Evolutionary conservation across 2,113 vertebrate species (phyloP).

Genomic region (Chroicocephalus ridibundus): DNA sequence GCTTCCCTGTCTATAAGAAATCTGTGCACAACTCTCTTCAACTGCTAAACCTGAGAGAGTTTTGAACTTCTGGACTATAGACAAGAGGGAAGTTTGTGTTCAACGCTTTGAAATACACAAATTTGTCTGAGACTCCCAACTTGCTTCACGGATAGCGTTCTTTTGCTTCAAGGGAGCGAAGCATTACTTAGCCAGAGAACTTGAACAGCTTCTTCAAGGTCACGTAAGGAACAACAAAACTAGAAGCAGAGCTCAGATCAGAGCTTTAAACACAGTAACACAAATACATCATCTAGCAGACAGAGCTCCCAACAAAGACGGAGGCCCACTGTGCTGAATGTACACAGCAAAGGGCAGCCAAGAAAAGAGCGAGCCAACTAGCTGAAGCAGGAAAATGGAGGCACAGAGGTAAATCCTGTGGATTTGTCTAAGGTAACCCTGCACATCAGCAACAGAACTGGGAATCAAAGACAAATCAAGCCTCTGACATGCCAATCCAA

Average conservation of each 20-base stretch:
- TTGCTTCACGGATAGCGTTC: not conserved
- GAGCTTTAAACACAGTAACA: not conserved
- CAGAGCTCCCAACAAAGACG: not conserved
- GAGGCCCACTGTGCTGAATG: not conserved
- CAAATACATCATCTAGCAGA: not conserved
- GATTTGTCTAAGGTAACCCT: not conserved
- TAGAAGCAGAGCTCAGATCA: not conserved
- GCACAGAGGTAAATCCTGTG: not conserved
- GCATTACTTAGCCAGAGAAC: not conserved
- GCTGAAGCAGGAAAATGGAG: not conserved
- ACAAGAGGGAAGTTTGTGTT: not conserved
- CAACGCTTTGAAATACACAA: not conserved
- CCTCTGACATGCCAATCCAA: not conserved
- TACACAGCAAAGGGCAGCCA: not conserved
- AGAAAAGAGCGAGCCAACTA: not conserved
- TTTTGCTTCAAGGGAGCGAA: not conserved
- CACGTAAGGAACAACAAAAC: not conserved
- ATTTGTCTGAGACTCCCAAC: not conserved
- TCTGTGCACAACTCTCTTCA: not conserved
- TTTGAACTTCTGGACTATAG: not conserved
- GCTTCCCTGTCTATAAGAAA: not conserved
- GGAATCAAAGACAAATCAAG: not conserved
- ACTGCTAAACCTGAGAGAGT: not conserved
- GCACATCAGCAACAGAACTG: not conserved
- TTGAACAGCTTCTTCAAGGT: not conserved